phyloP scores from a whole-genome alignment of 53 echinoderm and acorn worm genomes.

The Paelopatides confundens region DNA sequence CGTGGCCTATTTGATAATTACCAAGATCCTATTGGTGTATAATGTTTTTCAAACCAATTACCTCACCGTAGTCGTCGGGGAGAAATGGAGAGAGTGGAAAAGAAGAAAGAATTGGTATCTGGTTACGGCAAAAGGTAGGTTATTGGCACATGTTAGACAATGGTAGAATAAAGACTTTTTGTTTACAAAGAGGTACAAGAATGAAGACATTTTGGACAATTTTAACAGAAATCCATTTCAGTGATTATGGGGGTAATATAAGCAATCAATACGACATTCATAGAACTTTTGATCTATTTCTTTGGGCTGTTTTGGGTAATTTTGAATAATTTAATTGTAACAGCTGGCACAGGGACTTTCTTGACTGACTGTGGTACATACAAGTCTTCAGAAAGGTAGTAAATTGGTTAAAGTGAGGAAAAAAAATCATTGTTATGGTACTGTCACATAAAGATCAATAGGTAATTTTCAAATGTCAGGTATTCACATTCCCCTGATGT shows the following conservation, averaged over 20 bases:
- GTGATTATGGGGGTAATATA: slow-evolving; percentile 25
- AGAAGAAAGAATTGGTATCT: not conserved
- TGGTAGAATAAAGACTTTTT: not conserved
- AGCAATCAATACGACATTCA: not conserved
- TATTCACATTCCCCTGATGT: no score
- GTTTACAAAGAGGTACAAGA: no score
- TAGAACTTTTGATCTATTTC: slow-evolving; percentile 35
- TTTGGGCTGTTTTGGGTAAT: slow-evolving; percentile 33
- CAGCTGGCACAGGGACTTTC: no score
- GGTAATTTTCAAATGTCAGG: no score
- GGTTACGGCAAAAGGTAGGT: slow-evolving; percentile 32
- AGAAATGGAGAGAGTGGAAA: not conserved
- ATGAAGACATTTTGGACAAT: slow-evolving; percentile 6
- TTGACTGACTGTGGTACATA: no score
- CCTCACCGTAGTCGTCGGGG: not conserved
- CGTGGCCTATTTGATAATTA: slow-evolving; percentile 38
- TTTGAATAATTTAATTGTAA: no score
- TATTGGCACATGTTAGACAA: slow-evolving; percentile 26
- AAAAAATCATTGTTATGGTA: no score
- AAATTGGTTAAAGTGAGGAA: no score
- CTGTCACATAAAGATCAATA: no score
- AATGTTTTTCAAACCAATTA: not conserved
- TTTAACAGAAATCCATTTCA: slow-evolving; percentile 1
- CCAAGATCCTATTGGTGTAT: not conserved
- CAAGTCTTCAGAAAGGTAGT: no score